A percentile compares a stretch with the other conserved stretches of the same genome.
Evolutionary conservation across 2,113 vertebrate species (phyloP).

Genomic region (Chitala chitala): DNA sequence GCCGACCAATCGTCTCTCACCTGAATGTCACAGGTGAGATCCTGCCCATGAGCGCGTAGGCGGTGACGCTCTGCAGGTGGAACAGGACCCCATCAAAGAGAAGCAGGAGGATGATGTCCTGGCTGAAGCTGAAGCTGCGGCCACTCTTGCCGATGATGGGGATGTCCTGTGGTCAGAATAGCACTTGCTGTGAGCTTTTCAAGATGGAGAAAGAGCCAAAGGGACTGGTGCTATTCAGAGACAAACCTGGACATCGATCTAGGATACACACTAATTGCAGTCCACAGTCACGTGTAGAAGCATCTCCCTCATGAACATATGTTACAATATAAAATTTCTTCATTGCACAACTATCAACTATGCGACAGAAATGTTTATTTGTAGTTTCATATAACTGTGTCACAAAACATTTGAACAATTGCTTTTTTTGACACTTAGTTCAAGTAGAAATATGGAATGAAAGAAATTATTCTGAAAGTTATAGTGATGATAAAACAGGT

Average conservation of each 20-base stretch:
- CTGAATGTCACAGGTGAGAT: constrained; percentile 97
- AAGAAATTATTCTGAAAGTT: too few relatives aligned
- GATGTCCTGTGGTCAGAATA: constrained; percentile 51
- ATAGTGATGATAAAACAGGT: too few relatives aligned
- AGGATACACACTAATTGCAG: not conserved
- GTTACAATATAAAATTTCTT: too few relatives aligned
- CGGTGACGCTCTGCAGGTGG: constrained; percentile 91
- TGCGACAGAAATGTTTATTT: too few relatives aligned
- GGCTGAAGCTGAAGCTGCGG: constrained; percentile 68
- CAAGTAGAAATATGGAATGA: too few relatives aligned
- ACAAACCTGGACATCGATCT: not conserved
- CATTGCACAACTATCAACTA: too few relatives aligned
- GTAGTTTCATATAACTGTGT: too few relatives aligned
- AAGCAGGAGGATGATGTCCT: constrained; percentile 76
- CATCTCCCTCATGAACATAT: not conserved
- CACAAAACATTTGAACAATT: too few relatives aligned
- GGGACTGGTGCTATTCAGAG: not conserved
- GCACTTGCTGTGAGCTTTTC: not conserved
- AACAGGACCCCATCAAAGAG: constrained; percentile 82
- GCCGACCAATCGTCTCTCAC: too few relatives aligned
- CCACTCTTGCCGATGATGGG: constrained; percentile 72
- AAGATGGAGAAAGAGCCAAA: not conserved
- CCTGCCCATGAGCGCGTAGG: constrained; percentile 90
- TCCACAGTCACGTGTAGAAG: not conserved
- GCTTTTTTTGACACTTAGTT: too few relatives aligned